phyloP scores from a whole-genome alignment of 1,140 invertebrate genomes.

The Plodia interpunctella region DNA sequence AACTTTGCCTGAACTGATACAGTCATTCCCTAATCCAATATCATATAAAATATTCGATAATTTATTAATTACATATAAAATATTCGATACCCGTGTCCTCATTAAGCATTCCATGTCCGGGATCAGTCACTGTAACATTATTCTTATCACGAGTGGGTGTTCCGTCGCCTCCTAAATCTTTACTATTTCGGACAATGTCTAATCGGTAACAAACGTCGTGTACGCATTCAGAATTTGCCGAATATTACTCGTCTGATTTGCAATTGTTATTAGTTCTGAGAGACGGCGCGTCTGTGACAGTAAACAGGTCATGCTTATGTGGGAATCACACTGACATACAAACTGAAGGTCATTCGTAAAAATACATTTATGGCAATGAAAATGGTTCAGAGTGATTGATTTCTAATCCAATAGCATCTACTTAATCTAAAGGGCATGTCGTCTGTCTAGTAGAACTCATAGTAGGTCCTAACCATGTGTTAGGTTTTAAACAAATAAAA shows the following conservation, averaged over 20 bases:
- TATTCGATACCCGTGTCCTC: no score
- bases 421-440: no score
- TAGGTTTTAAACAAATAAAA: background rate
- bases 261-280: conserved; percentile 70
- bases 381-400: no score
- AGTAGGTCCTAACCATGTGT: no score
- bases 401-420: no score
- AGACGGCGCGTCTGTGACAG: conserved; percentile 50
- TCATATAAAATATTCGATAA: no score
- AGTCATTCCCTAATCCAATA: no score
- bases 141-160: conserved; percentile 48
- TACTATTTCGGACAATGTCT: conserved; percentile 44
- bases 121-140: conserved; percentile 28
- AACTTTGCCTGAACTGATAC: no score
- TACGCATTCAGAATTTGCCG: conserved; percentile 37
- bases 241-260: conserved; percentile 52
- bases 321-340: background rate
- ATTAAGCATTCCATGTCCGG: conserved; percentile 24
- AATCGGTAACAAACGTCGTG: conserved; percentile 45
- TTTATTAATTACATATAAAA: no score
- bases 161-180: conserved; percentile 54
- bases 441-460: no score
- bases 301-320: conserved; percentile 4
- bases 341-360: background rate
- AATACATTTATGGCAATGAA: no score